Evolutionary conservation across 2,113 vertebrate species (phyloP).

Genomic region (Antechinus flavipes): DNA sequence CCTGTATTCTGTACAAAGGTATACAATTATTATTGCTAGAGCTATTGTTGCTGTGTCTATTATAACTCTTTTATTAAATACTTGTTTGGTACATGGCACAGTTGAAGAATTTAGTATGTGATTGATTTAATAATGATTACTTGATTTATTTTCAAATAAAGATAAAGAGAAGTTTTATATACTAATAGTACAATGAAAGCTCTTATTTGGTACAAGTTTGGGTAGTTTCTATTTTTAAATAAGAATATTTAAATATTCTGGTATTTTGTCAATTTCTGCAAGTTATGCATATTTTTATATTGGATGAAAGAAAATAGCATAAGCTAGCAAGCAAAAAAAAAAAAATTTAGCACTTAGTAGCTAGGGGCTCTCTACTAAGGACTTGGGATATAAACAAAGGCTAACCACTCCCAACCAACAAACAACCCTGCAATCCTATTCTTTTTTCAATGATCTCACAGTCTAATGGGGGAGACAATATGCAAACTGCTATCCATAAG

Average conservation of each 20-base stretch:
- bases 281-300: not conserved
- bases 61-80: slow-evolving; percentile 43
- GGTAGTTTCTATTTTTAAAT: slow-evolving; percentile 35
- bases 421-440: no score
- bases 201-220: not conserved
- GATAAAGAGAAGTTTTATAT: not conserved
- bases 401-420: not conserved
- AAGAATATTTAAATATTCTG: not conserved
- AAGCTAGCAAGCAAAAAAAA: not conserved
- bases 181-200: slow-evolving; percentile 38
- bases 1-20: not conserved
- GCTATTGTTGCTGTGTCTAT: slow-evolving; percentile 29
- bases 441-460: not conserved
- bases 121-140: slow-evolving; percentile 41
- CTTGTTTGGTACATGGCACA: not conserved
- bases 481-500: not conserved
- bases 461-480: not conserved
- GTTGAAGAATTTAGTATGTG: not conserved
- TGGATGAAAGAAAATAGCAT: not conserved
- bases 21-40: slow-evolving; percentile 12
- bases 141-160: slow-evolving; percentile 39
- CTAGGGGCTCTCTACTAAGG: not conserved
- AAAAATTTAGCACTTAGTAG: not conserved
- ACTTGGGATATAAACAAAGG: not conserved
- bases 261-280: not conserved